A percentile compares a stretch with the other conserved stretches of the same genome.
These are phyloP conservation scores for Nemapogon koenigi DNA, from an alignment of 2,888 invertebrate species.

Conservation along the genomic window DNA sequence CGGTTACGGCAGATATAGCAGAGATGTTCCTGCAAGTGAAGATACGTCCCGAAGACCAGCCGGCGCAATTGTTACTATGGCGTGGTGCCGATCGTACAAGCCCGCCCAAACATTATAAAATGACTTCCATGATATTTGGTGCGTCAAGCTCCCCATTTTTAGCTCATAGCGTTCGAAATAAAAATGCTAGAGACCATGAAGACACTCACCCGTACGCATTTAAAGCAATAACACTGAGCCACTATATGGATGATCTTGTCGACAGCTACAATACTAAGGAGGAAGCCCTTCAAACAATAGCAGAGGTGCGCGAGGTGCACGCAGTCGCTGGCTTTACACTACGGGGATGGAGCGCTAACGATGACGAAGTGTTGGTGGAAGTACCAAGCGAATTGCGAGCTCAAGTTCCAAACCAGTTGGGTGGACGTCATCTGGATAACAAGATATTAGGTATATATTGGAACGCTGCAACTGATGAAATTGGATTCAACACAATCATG, in stretches of 20 bases:
- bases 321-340: neutral
- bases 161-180: neutral
- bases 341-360: neutral
- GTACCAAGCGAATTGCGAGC: neutral
- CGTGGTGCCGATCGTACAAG: neutral
- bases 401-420: too few species aligned
- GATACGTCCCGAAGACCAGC: slow-evolving; percentile 12
- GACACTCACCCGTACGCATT: too few species aligned
- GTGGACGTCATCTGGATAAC: too few species aligned
- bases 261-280: neutral
- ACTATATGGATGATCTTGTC: too few species aligned
- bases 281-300: neutral
- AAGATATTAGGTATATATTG: neutral
- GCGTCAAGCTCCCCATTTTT: slow-evolving; percentile 1
- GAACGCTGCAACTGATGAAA: neutral
- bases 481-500: neutral
- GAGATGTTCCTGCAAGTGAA: slow-evolving; percentile 19
- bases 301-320: neutral
- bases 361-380: neutral
- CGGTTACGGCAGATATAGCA: slow-evolving; percentile 17
- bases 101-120: neutral
- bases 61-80: slow-evolving; percentile 13
- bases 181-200: too few species aligned
- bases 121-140: slow-evolving; percentile 2
- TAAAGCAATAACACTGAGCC: too few species aligned